These are phyloP conservation scores for Eucidaris tribuloides DNA, from an alignment of 35 echinoderm and acorn worm genomes.

Conservation along the genomic window DNA sequence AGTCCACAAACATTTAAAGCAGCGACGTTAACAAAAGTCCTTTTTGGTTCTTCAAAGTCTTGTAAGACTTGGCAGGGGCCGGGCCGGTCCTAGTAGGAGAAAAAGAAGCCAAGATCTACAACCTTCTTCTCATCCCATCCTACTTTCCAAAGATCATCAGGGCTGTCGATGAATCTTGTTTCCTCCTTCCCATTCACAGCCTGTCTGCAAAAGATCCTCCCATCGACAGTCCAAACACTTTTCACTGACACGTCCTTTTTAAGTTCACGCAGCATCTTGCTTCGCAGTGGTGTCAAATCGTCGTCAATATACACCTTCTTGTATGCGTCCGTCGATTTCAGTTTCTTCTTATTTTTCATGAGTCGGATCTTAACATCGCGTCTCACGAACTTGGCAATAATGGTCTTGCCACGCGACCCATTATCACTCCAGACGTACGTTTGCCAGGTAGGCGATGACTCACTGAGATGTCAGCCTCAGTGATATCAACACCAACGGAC, in stretches of 20 bases:
- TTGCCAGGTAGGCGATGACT: background rate
- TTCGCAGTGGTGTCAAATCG: background rate
- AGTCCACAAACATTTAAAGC: background rate
- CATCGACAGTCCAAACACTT: conserved; percentile 7
- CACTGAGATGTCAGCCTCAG: background rate
- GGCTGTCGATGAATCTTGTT: background rate
- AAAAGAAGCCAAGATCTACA: conserved; percentile 1
- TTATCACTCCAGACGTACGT: background rate
- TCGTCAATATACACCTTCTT: background rate
- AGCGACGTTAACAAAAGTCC: conserved; percentile 13
- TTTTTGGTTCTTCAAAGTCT: background rate
- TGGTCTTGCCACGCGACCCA: background rate
- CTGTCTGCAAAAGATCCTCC: background rate
- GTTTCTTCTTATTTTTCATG: background rate
- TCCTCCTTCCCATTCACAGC: background rate
- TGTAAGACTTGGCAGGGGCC: conserved; percentile 8
- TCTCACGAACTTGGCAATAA: background rate
- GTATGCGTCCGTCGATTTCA: background rate
- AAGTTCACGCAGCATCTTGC: background rate
- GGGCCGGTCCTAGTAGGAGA: background rate
- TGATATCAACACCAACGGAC: background rate
- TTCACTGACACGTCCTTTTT: background rate
- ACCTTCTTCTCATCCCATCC: background rate
- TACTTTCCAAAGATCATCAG: background rate
- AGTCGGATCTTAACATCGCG: background rate